A percentile compares a stretch with the other conserved stretches of the same genome.
These are phyloP conservation scores for Drosophila subobscura DNA, from an alignment of 1,140 invertebrate genomes.

Conservation along the genomic window DNA sequence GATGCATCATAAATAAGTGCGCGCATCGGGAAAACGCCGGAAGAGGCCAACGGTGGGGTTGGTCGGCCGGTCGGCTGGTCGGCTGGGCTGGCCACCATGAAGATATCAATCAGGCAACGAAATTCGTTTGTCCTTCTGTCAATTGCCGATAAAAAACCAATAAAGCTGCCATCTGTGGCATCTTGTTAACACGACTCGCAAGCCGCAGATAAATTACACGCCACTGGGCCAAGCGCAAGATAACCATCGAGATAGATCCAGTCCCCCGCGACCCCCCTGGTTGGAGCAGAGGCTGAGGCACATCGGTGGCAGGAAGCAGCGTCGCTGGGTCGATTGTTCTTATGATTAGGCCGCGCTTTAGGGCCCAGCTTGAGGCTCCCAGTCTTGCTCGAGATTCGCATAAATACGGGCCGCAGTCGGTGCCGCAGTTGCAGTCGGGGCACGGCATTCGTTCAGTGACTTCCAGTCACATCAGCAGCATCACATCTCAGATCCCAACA, in stretches of 20 bases:
- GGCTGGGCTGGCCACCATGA: constrained; percentile 31
- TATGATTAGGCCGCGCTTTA: constrained; percentile 70
- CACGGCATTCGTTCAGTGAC: constrained; percentile 48
- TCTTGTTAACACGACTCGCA: constrained; percentile 65
- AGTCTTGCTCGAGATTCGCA: constrained; percentile 28
- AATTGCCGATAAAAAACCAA: constrained; percentile 83
- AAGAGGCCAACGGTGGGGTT: constrained; percentile 15
- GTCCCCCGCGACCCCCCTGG: constrained; percentile 1
- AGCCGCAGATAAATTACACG: constrained; percentile 70
- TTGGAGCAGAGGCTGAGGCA: constrained; percentile 20
- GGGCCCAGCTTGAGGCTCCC: constrained; percentile 30
- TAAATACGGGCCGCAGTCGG: constrained; percentile 52
- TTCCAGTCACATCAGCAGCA: constrained; percentile 47
- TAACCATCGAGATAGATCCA: constrained; percentile 50
- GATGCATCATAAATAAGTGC: constrained; percentile 69
- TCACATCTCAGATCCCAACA: too few relatives aligned
- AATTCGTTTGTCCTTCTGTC: constrained; percentile 81
- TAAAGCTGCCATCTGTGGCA: constrained; percentile 67
- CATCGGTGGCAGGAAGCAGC: constrained; percentile 54
- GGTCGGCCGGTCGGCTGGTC: neutral
- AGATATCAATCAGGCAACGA: constrained; percentile 63
- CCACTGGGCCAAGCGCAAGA: constrained; percentile 28
- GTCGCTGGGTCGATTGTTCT: constrained; percentile 58
- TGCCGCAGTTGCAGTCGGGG: constrained; percentile 64
- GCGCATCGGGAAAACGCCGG: constrained; percentile 29